Evolutionary conservation across 2,888 invertebrate genomes (phyloP), one percentile per base, ranked within the genome.

Genomic region (Heliconius cydno): DNA sequence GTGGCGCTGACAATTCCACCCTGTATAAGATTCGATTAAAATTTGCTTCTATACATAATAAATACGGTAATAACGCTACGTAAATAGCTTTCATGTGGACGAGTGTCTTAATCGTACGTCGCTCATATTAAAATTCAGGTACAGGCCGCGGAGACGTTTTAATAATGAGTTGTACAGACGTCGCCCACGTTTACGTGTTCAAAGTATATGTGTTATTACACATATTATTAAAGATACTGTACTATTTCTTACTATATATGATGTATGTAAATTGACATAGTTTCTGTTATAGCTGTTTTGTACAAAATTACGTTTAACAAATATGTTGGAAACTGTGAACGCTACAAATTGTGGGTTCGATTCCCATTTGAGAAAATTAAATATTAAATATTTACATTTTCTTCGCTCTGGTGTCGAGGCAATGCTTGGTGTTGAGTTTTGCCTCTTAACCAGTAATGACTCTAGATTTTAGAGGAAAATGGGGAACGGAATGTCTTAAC

Each of bases 111-210:
- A 72, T 25, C 10, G 22, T 41, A 41, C 60, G 72, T 66, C 72
- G 72, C 66, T 41, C 71, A 77, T 78, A 78, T 78, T 72, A 78
- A 72, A 72, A 72, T 78, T 78, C 72, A 66, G 72, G 65, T 78
- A 65, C 65, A 72, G 34, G 30, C 77, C 77, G 34, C 77, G 65
- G 77, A 72, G 34, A 30, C 77, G 72, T 78, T 77, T 77, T 77
- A 77, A 77, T 77, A 70, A 77, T 70, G 70, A 73, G 73, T 73
- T 73, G 73, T 38, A 34, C 34, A 25, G 73, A 73, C 73, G 25
- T 73, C 70, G 41, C 70, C 25, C 60, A n/a, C 34, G 34, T 5
- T 60, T 38, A 73, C 15, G 22, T 57, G 57, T 34, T 73, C 34
- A 34, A 34, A 57, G n/a, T 60, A 25, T 34, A 25, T 60, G 60